A percentile compares a stretch with the other conserved stretches of the same genome.
These are phyloP conservation scores for Hirudinaria manillensis DNA, from an alignment of 2,888 invertebrate species.

Conservation along the genomic window DNA sequence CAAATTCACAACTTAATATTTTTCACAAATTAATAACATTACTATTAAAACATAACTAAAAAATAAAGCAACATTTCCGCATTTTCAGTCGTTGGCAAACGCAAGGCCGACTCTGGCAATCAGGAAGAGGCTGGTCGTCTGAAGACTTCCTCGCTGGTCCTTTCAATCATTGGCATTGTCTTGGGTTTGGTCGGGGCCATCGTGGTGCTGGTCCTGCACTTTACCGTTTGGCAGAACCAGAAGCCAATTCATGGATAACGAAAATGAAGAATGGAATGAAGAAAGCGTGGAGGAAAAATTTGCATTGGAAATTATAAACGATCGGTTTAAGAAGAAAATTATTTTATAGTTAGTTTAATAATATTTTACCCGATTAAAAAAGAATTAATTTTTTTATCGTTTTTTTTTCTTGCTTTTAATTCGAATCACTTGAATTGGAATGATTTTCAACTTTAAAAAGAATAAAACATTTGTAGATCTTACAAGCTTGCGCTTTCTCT, in stretches of 20 bases:
- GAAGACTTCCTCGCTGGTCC: constrained; percentile 11
- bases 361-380: no score
- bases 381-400: no score
- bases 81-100: constrained; percentile 10
- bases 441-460: no score
- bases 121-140: neutral
- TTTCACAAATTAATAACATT: neutral
- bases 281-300: no score
- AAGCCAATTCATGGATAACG: neutral
- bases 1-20: neutral
- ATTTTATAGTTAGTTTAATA: no score
- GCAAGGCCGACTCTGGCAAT: neutral
- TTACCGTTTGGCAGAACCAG: neutral
- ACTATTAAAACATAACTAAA: neutral
- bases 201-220: neutral
- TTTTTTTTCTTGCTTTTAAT: no score
- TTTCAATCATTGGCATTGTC: constrained; percentile 19
- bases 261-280: neutral
- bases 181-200: neutral
- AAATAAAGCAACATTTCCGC: neutral
- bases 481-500: no score
- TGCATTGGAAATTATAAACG: no score
- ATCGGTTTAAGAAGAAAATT: no score
- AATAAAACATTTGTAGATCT: no score
- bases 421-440: no score